Evolutionary conservation across 2,888 invertebrate genomes (phyloP).

Genomic region (Dysmachus trigonus): DNA sequence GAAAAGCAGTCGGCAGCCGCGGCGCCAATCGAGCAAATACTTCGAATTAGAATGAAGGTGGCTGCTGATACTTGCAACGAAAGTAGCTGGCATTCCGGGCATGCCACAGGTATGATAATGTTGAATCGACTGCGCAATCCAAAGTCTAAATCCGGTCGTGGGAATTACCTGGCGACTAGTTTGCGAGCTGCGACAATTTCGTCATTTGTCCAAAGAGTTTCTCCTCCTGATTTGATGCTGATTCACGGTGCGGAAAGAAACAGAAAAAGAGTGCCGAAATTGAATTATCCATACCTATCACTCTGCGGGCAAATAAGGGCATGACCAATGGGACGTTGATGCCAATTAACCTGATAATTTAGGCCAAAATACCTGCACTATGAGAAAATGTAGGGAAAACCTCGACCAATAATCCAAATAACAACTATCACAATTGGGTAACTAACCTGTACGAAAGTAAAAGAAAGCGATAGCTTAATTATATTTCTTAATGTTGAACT

Average conservation of each 20-base stretch:
- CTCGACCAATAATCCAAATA: background rate
- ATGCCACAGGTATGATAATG: conserved; percentile 2
- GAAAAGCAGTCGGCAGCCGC: background rate
- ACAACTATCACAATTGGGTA: background rate
- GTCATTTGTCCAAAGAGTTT: background rate
- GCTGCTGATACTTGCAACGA: background rate
- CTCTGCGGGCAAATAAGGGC: background rate
- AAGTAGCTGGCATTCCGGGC: background rate
- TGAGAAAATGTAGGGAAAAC: background rate
- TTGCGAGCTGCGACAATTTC: background rate
- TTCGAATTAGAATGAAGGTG: conserved; percentile 6
- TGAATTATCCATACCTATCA: background rate
- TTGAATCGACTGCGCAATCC: background rate
- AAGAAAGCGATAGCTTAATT: background rate
- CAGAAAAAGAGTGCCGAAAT: background rate
- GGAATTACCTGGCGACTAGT: conserved; percentile 15
- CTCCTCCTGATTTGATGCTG: background rate
- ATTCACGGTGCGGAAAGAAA: background rate
- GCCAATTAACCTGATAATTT: background rate
- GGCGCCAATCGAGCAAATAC: background rate
- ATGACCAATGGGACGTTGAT: background rate
- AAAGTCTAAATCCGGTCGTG: conserved; percentile 8
- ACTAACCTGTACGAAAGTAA: background rate
- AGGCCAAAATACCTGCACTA: background rate
- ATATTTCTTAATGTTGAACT: too few species aligned